phyloP scores from a whole-genome alignment of 2,888 invertebrate genomes.

The Omphaloscelis lunosa region DNA sequence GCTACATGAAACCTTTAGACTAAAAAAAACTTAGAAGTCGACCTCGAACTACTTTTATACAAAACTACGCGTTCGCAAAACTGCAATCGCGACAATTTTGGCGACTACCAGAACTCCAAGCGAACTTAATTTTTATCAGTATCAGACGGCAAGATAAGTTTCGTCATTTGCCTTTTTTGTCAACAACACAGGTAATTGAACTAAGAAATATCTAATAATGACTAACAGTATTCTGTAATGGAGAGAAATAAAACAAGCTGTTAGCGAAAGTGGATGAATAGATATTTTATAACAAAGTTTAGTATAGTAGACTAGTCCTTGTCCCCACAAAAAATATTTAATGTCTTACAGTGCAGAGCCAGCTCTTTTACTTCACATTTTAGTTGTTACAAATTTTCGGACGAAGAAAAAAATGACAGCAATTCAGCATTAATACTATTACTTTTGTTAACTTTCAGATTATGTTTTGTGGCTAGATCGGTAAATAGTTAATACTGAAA shows the following conservation, averaged over 20 bases:
- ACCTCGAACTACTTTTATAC: conserved; percentile 63
- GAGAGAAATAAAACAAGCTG: conserved; percentile 50
- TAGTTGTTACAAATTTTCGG: background rate
- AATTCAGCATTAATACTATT: background rate
- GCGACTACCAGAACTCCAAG: conserved; percentile 22
- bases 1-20: conserved; percentile 39
- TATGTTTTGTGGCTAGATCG: conserved; percentile 1
- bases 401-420: background rate
- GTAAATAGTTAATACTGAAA: background rate
- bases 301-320: background rate
- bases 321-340: conserved; percentile 20
- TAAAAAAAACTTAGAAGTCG: conserved; percentile 47
- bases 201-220: conserved; percentile 49
- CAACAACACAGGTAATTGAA: conserved; percentile 55
- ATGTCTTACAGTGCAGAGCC: background rate
- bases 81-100: conserved; percentile 47
- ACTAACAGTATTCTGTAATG: conserved; percentile 59
- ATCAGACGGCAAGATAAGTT: conserved; percentile 34
- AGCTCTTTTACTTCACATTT: background rate
- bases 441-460: background rate
- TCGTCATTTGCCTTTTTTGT: conserved; percentile 49
- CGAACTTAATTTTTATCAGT: conserved; percentile 28
- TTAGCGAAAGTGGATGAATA: conserved; percentile 61
- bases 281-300: conserved; percentile 26
- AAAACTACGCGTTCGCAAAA: conserved; percentile 49